Percentiles rank a stretch among this genome's conserved stretches.
Evolutionary conservation across 2,888 invertebrate species (phyloP).

Genomic region (Chironomus riparius): DNA sequence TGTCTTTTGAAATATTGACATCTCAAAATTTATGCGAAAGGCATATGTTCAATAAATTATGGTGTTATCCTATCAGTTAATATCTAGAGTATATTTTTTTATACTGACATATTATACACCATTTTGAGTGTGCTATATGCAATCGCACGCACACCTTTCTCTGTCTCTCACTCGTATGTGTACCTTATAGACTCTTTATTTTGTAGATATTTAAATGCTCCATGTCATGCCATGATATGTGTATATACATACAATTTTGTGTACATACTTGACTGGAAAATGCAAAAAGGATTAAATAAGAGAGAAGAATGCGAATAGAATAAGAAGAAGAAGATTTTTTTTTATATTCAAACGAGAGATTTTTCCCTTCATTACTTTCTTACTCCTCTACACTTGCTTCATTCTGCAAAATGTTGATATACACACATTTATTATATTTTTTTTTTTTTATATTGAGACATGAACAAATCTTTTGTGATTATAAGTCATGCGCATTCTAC

Average conservation of each 20-base stretch:
- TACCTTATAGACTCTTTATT: neutral
- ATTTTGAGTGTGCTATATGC: slow-evolving; percentile 3
- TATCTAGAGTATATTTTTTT: slow-evolving; percentile 12
- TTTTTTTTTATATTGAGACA: neutral
- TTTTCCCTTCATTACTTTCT: neutral
- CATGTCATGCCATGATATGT: no score
- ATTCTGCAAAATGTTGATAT: neutral
- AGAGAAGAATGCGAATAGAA: neutral
- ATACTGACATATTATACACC: neutral
- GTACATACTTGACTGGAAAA: neutral
- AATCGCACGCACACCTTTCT: neutral
- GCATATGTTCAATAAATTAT: slow-evolving; percentile 24
- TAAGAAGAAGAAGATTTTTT: neutral
- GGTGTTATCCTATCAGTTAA: slow-evolving; percentile 7
- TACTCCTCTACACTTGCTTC: neutral
- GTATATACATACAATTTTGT: neutral
- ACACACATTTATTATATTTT: neutral
- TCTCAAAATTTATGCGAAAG: slow-evolving; percentile 17
- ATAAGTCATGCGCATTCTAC: slow-evolving; percentile 2
- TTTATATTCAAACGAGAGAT: neutral
- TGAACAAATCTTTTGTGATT: neutral
- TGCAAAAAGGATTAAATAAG: slow-evolving; percentile 10
- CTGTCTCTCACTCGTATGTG: neutral
- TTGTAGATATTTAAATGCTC: no score
- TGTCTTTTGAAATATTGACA: neutral